Base-by-base conservation (phyloP, 2,888 invertebrate genomes). In the Anagyrus pseudococci region DNA sequence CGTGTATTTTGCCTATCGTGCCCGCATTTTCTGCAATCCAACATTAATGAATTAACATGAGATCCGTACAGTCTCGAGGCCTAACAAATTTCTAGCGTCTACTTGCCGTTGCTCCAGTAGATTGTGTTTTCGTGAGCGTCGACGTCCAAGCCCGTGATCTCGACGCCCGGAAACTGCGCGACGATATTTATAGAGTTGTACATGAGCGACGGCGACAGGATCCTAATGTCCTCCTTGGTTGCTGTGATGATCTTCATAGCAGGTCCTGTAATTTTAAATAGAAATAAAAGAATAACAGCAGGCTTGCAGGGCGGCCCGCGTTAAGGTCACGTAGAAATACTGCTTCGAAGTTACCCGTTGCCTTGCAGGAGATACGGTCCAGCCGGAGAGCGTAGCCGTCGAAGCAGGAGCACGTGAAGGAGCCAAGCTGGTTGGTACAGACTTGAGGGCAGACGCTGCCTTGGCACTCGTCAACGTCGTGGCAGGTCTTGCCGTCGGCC, bases 381-480 rank as follows among this genome's bases (percentile, higher is more conserved):
- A 83, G 85, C 84, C 86, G 84, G 15, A 89, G 78, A 1, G 84
- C 75, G 68, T 85, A 90, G 19, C 86, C 88, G 8, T 83, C 78
- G 66, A 84, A 82, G 68, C 90, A 90, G 4, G 83, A 82, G 72
- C 90, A 90, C 1, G 76, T 52, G 74, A 83, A 89, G 0, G 85
- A 83, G 0, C 88, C 88, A 0, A 75, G 77, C 0, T 76, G 73
- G 70, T 89, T 88, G 26, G 73, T 72, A 74, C 90, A 90, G 3
- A 83, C 71, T 72, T 93, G 93, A 3, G 90, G 85, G 74, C 93
- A 93, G 0, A 84, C 79, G 17, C 83, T 81, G 1, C 75, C 69
- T 1, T 76, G 68, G 72, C 95, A 95, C 80, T 94, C 94, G 71
- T 93, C 84, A 0, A 90, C 81, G 74, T 94, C 92, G 15, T 75